Percentiles rank a stretch among this genome's conserved stretches.
Conservation (phyloP, 1,140 invertebrate genomes). For the Bombyx mandarina region DNA sequence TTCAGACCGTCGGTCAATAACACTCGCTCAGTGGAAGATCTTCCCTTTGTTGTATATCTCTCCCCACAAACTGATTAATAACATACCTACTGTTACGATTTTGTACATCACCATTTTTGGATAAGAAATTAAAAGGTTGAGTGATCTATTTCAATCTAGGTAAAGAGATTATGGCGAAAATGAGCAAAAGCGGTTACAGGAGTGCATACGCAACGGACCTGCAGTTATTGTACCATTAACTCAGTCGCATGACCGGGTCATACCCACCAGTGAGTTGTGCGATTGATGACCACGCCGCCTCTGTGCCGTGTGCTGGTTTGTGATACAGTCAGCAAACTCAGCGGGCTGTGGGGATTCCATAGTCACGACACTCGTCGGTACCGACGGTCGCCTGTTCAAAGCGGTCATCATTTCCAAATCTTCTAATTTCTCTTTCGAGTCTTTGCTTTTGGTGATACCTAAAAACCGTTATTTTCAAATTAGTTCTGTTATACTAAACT, state of each 20-base stretch:
- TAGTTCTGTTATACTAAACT: too few species aligned
- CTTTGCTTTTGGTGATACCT: conserved; percentile 66
- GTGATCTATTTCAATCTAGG: too few species aligned
- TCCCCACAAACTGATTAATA: too few species aligned
- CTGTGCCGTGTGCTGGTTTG: conserved; percentile 61
- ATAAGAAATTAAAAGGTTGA: too few species aligned
- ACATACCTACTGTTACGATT: too few species aligned
- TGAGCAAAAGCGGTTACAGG: too few species aligned
- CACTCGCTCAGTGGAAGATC: too few species aligned
- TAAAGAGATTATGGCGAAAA: too few species aligned
- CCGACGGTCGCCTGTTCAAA: conserved; percentile 45
- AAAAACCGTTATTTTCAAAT: conserved; percentile 12
- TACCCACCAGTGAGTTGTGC: conserved; percentile 44
- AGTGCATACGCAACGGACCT: too few species aligned
- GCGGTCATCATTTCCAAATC: conserved; percentile 65
- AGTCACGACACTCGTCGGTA: conserved; percentile 57
- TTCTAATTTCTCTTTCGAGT: conserved; percentile 60
- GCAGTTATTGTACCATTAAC: not conserved
- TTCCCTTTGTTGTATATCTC: too few species aligned
- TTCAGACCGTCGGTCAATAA: too few species aligned
- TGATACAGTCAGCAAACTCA: conserved; percentile 66
- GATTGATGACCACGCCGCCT: conserved; percentile 45
- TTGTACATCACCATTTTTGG: too few species aligned
- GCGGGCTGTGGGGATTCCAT: conserved; percentile 44
- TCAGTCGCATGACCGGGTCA: not conserved